Evolutionary conservation across 2,888 invertebrate species (phyloP).

Genomic region (Scaptodrosophila latifasciaeformis): DNA sequence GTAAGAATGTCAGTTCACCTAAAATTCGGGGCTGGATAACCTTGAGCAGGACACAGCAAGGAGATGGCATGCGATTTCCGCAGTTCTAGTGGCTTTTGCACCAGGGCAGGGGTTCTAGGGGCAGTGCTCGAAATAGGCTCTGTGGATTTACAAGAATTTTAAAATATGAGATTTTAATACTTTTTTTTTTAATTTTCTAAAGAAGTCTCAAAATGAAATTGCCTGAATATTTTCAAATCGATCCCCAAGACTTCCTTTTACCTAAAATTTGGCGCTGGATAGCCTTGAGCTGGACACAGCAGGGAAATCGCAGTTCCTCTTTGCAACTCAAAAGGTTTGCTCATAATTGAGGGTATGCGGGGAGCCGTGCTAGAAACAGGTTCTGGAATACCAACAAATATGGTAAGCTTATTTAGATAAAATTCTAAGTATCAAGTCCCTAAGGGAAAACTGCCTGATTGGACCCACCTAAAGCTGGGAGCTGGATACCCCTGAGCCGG

Average conservation of each 20-base stretch:
- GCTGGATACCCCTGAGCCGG: slow-evolving; percentile 86
- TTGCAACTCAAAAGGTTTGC: slow-evolving; percentile 67
- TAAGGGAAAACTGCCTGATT: slow-evolving; percentile 22
- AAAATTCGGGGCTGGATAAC: slow-evolving; percentile 83
- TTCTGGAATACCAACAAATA: slow-evolving; percentile 72
- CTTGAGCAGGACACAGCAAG: slow-evolving; percentile 84
- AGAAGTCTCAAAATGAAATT: not conserved
- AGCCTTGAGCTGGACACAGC: slow-evolving; percentile 85
- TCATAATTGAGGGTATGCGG: slow-evolving; percentile 75
- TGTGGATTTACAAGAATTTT: slow-evolving; percentile 12
- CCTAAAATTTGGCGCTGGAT: slow-evolving; percentile 78
- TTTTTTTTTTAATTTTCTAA: no score
- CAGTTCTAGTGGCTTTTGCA: slow-evolving; percentile 72
- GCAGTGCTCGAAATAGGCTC: slow-evolving; percentile 74
- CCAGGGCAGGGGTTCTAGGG: slow-evolving; percentile 75
- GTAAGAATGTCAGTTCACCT: slow-evolving; percentile 76
- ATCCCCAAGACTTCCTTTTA: slow-evolving; percentile 23
- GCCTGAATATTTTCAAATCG: slow-evolving; percentile 11
- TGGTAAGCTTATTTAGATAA: no score
- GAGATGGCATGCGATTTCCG: slow-evolving; percentile 57
- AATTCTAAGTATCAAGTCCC: no score
- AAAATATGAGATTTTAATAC: not conserved
- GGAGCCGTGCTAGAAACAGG: slow-evolving; percentile 78
- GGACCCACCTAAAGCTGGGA: slow-evolving; percentile 80
- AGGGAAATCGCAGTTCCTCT: slow-evolving; percentile 70